Evolutionary conservation across 2,797 vertebrate species (phyloP).

Genomic region (Platalea minor): DNA sequence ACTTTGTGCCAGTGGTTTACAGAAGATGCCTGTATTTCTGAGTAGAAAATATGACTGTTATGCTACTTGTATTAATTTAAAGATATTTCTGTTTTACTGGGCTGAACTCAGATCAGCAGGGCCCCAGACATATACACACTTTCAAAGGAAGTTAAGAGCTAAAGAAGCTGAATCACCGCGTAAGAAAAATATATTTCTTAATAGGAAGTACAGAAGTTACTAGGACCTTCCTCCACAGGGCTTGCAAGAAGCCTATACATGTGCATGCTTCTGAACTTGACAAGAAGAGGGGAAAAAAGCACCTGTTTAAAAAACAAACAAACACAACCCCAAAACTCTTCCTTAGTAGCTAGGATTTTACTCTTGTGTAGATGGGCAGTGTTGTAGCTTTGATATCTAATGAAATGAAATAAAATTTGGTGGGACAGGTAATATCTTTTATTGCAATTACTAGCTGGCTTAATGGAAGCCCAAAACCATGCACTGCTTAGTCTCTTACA

Average conservation of each 20-base stretch:
- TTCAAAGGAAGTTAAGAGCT: neutral
- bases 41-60: neutral
- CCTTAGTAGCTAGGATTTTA: neutral
- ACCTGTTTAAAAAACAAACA: neutral
- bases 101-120: neutral
- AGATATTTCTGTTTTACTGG: neutral
- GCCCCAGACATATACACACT: neutral
- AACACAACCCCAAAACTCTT: no score
- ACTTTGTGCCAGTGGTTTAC: neutral
- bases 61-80: neutral
- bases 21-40: neutral
- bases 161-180: neutral
- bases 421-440: neutral
- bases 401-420: neutral
- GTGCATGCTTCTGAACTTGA: neutral
- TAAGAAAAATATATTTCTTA: neutral
- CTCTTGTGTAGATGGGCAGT: rapidly evolving
- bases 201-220: neutral
- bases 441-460: neutral
- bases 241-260: neutral
- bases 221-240: neutral
- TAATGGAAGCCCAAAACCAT: neutral
- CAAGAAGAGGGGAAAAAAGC: no score
- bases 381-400: neutral
- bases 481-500: neutral